phyloP scores from a whole-genome alignment of 2,888 invertebrate genomes.

The Smittia aterrima region DNA sequence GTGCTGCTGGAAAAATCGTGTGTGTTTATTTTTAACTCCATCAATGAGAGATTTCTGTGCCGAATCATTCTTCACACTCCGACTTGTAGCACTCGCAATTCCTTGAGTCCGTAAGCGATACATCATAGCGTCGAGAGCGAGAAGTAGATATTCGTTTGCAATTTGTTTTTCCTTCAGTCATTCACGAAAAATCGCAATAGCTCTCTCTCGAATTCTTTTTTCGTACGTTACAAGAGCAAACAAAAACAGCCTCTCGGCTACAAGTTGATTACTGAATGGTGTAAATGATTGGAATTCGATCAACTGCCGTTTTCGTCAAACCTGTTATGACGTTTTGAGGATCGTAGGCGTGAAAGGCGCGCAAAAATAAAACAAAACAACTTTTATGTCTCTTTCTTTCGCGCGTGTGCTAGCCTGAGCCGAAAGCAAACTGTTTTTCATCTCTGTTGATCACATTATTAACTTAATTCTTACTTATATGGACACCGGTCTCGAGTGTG shows the following conservation, averaged over 20 bases:
- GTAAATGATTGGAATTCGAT: constrained; percentile 18
- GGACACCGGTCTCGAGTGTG: constrained; percentile 13
- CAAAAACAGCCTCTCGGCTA: background rate
- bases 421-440: background rate
- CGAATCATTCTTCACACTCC: background rate
- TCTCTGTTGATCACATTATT: constrained; percentile 1
- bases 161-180: background rate
- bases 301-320: constrained; percentile 6
- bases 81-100: too few species aligned
- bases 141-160: background rate
- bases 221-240: background rate
- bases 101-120: background rate
- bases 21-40: constrained; percentile 6
- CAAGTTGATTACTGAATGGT: background rate
- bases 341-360: background rate
- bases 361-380: background rate
- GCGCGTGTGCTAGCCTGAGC: background rate
- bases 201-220: background rate
- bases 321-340: background rate
- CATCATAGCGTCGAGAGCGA: background rate
- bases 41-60: background rate
- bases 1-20: background rate
- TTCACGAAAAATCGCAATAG: background rate
- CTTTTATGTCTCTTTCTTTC: background rate
- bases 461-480: constrained; percentile 4